phyloP scores from a whole-genome alignment of 2,113 vertebrate species.

The Pluvialis apricaria region DNA sequence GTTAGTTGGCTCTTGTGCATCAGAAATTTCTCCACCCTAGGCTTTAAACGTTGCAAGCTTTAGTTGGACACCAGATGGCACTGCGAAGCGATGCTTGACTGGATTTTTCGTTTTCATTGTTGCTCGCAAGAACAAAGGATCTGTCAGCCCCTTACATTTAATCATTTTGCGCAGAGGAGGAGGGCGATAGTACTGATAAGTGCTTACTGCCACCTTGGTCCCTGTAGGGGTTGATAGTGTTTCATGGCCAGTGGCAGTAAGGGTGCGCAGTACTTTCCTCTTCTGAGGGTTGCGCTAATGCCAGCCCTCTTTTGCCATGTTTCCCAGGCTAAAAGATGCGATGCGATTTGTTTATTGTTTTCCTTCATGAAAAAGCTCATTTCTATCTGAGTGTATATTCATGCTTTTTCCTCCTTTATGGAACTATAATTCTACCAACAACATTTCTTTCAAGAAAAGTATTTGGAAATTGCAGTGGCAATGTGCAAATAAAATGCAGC shows the following conservation, averaged over 20 bases:
- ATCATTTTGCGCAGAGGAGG: not conserved
- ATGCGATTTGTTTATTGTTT: not conserved
- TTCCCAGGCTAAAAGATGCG: not conserved
- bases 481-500: not conserved
- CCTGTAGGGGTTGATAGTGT: rapidly evolving
- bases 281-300: not conserved
- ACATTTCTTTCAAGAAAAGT: not conserved
- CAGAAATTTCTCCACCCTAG: not conserved
- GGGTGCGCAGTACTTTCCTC: not conserved
- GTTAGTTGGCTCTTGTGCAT: not conserved
- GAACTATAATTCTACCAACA: not conserved
- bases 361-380: not conserved
- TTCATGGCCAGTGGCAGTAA: not conserved
- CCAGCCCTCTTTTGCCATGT: not conserved
- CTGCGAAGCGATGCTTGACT: not conserved
- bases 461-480: not conserved
- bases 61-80: slow-evolving; percentile 12
- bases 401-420: not conserved
- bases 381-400: not conserved
- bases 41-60: not conserved
- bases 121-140: not conserved
- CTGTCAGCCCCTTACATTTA: not conserved
- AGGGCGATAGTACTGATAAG: not conserved
- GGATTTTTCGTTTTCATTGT: not conserved
- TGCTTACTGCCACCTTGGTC: not conserved